A percentile compares a stretch with the other conserved stretches of the same genome.
Evolutionary conservation across 2,113 vertebrate genomes (phyloP).

Genomic region (Prietella phreatophila): DNA sequence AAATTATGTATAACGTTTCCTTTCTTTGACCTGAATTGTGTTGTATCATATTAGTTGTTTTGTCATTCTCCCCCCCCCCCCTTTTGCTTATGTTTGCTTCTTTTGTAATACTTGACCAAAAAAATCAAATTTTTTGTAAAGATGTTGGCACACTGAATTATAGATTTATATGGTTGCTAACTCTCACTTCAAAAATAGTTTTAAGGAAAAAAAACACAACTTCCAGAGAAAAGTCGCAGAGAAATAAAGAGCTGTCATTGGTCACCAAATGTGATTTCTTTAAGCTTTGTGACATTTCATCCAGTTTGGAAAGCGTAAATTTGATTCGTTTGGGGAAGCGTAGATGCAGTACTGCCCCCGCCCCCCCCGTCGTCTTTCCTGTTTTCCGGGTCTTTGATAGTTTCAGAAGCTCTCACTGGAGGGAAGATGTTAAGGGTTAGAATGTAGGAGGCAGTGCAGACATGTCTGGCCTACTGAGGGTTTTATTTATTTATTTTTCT

Average conservation of each 20-base stretch:
- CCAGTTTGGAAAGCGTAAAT: conserved; percentile 6
- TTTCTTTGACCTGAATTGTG: conserved; percentile 83
- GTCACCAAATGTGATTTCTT: conserved; percentile 47
- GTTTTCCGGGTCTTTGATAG: not conserved
- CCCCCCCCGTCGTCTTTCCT: not conserved
- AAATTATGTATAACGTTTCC: conserved; percentile 94
- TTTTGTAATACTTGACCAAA: conserved; percentile 57
- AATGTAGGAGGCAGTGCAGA: not conserved
- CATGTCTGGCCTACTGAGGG: not conserved
- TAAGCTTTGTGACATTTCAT: conserved; percentile 48
- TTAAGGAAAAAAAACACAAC: conserved; percentile 47
- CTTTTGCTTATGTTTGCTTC: conserved; percentile 28
- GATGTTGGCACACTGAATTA: conserved; percentile 59
- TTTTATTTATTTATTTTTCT: no score
- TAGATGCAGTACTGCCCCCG: conserved; percentile 15
- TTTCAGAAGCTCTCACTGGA: not conserved
- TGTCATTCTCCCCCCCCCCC: conserved; percentile 15
- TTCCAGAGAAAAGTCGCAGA: conserved; percentile 44
- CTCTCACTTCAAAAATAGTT: conserved; percentile 55
- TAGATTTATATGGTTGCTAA: conserved; percentile 59
- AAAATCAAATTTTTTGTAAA: conserved; percentile 58
- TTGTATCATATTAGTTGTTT: conserved; percentile 81
- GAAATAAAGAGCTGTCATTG: conserved; percentile 54
- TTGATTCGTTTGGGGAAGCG: not conserved
- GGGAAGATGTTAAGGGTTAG: not conserved